Percentiles rank a stretch among this genome's conserved stretches.
These are phyloP conservation scores for Allygus modestus DNA, from an alignment of 2,888 invertebrate species.

Conservation along the genomic window DNA sequence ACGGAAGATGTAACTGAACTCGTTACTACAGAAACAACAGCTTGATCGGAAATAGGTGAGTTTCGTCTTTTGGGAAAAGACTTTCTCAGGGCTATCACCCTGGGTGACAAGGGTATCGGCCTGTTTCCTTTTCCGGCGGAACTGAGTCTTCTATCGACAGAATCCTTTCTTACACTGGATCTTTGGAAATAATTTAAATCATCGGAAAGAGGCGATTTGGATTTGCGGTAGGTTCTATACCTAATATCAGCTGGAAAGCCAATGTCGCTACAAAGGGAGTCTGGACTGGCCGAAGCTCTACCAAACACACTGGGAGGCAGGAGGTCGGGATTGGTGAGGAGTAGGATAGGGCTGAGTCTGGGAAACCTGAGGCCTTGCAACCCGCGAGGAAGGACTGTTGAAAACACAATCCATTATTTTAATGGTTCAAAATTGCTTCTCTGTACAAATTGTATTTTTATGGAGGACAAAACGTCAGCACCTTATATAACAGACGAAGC, in stretches of 20 bases:
- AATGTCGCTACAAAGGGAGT: constrained; percentile 22
- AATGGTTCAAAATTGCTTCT: no score
- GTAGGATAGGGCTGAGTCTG: constrained; percentile 56
- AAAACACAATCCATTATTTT: not conserved
- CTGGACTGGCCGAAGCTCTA: constrained; percentile 57
- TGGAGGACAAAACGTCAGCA: not conserved
- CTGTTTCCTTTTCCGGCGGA: not conserved
- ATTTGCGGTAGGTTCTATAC: constrained; percentile 43
- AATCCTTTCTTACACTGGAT: not conserved
- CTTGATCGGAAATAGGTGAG: not conserved
- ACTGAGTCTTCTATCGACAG: not conserved
- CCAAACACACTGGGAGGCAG: constrained; percentile 36
- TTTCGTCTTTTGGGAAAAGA: not conserved
- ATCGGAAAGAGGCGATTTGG: constrained; percentile 51
- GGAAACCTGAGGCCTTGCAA: constrained; percentile 54
- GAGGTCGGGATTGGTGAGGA: constrained; percentile 55
- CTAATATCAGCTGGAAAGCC: constrained; percentile 34
- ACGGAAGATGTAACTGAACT: not conserved
- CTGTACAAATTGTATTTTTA: not conserved
- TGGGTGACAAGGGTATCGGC: constrained; percentile 4
- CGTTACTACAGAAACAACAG: not conserved
- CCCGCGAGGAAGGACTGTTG: constrained; percentile 47
- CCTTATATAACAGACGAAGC: not conserved
- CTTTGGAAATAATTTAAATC: constrained; percentile 23
- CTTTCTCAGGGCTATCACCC: constrained; percentile 15